Conservation (phyloP, 2,888 invertebrate genomes). For the Minunthozetes semirufus region DNA sequence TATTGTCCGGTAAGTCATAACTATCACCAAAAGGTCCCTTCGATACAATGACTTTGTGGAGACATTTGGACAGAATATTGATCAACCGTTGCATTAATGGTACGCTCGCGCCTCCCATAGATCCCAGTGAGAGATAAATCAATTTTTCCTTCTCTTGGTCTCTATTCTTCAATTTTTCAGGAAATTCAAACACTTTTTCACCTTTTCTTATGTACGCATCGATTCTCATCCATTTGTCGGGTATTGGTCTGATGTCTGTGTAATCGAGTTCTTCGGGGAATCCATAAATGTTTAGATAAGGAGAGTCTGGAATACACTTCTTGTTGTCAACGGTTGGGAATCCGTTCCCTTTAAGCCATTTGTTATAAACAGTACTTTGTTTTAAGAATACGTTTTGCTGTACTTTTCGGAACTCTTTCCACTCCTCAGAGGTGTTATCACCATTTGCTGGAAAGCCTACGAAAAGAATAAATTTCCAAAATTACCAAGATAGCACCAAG, state of each 20-base stretch:
- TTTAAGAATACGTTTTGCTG: too few relatives aligned
- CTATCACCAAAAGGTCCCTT: conserved; percentile 26
- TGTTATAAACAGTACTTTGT: neutral
- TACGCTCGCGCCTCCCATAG: conserved; percentile 26
- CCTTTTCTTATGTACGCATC: conserved; percentile 13
- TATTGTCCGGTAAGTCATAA: conserved; percentile 22
- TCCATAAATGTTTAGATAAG: conserved; percentile 33
- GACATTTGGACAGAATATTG: conserved; percentile 7
- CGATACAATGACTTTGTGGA: conserved; percentile 29
- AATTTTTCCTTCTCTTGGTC: neutral
- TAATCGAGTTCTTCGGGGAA: conserved; percentile 36
- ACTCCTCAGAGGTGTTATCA: neutral
- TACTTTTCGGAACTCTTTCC: too few relatives aligned
- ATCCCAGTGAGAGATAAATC: conserved; percentile 36
- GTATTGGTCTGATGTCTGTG: conserved; percentile 1
- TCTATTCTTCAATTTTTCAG: neutral
- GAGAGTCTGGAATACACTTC: conserved; percentile 7
- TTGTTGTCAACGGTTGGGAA: neutral
- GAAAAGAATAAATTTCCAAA: neutral
- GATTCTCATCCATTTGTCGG: conserved; percentile 23
- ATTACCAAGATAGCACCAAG: too few relatives aligned
- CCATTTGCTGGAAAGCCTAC: neutral
- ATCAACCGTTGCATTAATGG: conserved; percentile 29
- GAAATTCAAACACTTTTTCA: neutral
- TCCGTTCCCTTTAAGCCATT: neutral